phyloP scores from a whole-genome alignment of 2,797 vertebrate genomes.

The Hippopotamyrus pictus region DNA sequence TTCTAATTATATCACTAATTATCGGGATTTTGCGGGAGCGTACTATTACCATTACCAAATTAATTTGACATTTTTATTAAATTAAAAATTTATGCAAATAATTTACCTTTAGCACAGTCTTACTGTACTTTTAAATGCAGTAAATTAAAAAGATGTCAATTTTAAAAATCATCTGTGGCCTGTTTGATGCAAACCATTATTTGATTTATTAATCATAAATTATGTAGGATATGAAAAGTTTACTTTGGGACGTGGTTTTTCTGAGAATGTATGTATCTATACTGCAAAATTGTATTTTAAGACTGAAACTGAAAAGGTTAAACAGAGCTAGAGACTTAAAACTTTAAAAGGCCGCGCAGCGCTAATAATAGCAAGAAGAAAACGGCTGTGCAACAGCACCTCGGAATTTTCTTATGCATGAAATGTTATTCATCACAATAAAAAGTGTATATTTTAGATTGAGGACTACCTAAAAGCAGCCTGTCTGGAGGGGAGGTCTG shows the following conservation, averaged over 20 bases:
- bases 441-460: not conserved
- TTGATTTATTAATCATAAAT: slow-evolving; percentile 3
- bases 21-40: not conserved
- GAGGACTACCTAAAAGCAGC: not conserved
- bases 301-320: not conserved
- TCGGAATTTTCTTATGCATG: not conserved
- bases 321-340: not conserved
- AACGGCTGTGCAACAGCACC: not conserved
- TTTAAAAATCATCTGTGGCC: not conserved
- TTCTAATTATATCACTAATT: not conserved
- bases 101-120: not conserved
- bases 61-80: not conserved
- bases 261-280: not conserved
- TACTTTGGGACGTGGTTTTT: not conserved
- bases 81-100: not conserved
- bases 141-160: not conserved
- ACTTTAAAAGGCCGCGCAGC: not conserved
- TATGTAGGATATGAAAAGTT: not conserved
- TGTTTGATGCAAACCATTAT: not conserved
- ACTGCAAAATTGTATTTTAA: not conserved
- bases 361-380: not conserved
- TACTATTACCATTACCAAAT: not conserved
- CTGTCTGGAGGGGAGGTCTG: not conserved
- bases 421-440: not conserved
- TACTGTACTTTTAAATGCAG: not conserved